Evolutionary conservation across 2,888 invertebrate species (phyloP), one percentile per base, ranked within the genome.

Genomic region (Stenolophus ochropezus): DNA sequence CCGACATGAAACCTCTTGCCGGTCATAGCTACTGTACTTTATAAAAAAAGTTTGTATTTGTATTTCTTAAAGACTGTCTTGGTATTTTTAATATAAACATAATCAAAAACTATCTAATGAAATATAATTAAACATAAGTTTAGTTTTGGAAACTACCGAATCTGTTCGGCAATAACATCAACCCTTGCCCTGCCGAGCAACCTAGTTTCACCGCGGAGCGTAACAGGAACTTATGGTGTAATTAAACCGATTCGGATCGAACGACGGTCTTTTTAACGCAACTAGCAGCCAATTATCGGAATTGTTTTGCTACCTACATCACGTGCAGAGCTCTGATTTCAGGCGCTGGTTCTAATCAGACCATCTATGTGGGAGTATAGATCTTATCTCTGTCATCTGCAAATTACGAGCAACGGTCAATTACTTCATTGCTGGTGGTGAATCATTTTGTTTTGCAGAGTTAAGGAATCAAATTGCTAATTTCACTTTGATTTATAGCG

Each of bases 241-340:
- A 76, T 76, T 76, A 76, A 76, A 76, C 76, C 76, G 58, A 33
- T 69, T 69, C 42, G 74, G 51, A 27, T 51, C 56, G 65, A 65
- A 65, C 65, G n/a, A 27, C 23, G 27, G 65, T 23, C 76, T 56
- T 76, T 76, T 56, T 56, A 76, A 76, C 74, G 23, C 53, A 75
- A 65, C 74, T 75, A 25, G 25, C 25, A 75, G 51, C 23, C 76
- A 76, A 76, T 76, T 76, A 76, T 56, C 76, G 53, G 76, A 33
- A 76, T 76, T 76, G 76, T 76, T 76, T 76, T 58, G 58, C 14
- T 76, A 76, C 56, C 76, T 76, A 76, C 27, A 51, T 75, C 75
- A 56, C 51, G 56, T 56, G 75, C 56, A 25, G 14, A 1, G 33
- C 33, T 8, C 11, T 1, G 33, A 42, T 42, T 42, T 2, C 8